Evolutionary conservation across 2,797 vertebrate species (phyloP).

Genomic region (Carapus acus): DNA sequence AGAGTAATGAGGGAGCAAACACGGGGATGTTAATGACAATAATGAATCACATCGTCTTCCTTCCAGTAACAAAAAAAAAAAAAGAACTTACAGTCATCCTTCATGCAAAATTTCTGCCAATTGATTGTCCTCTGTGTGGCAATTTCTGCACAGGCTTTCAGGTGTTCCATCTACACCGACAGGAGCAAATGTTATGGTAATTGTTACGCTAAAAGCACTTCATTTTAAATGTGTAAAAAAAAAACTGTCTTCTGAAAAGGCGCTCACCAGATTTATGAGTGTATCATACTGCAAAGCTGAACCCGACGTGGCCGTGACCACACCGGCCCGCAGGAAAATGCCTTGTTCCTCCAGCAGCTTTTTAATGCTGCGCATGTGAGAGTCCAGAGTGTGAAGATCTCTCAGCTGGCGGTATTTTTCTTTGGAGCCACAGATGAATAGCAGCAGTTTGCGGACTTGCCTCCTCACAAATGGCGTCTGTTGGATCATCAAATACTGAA

Average conservation of each 20-base stretch:
- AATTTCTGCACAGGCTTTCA: constrained; percentile 98
- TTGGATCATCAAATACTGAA: constrained; percentile 97
- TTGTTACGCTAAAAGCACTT: too few species aligned
- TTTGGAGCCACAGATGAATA: constrained; percentile 98
- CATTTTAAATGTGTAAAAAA: not conserved
- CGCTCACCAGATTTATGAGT: constrained; percentile 87
- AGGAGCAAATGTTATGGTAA: constrained; percentile 5
- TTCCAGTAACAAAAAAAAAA: not conserved
- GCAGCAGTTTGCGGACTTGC: constrained; percentile 93
- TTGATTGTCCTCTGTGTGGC: constrained; percentile 94
- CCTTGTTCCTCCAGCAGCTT: constrained; percentile 96
- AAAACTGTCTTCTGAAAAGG: not conserved
- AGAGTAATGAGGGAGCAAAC: not conserved
- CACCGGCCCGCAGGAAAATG: constrained; percentile 88
- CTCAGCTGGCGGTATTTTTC: constrained; percentile 97
- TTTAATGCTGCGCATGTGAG: constrained; percentile 92
- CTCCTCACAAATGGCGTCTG: constrained; percentile 96
- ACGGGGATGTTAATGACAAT: not conserved
- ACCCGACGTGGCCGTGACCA: constrained; percentile 93
- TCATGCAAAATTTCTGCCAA: constrained; percentile 99
- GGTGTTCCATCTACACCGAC: constrained; percentile 87
- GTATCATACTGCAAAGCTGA: constrained; percentile 97
- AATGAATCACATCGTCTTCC: not conserved
- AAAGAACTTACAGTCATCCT: constrained; percentile 91
- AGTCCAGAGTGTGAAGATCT: constrained; percentile 94